Conservation (phyloP, 2,113 vertebrate species). For the Microcebus jonahi region DNA sequence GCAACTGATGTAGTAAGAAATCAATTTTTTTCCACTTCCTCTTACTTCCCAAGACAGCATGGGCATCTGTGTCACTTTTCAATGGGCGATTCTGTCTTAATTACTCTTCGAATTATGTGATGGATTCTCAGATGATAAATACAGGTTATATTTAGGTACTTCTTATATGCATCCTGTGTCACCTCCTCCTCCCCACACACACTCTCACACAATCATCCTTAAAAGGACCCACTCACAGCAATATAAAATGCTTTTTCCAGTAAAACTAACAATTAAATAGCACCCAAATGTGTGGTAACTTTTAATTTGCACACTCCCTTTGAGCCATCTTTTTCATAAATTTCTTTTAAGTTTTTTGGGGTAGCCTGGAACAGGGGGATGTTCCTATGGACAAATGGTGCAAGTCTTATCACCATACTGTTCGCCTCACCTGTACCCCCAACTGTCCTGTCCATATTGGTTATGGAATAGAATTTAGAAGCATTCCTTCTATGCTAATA, state of each 20-base stretch:
- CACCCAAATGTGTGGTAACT: background rate
- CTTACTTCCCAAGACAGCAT: conserved; percentile 24
- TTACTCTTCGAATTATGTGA: conserved; percentile 1
- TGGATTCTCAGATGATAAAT: conserved; percentile 11
- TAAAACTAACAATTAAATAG: background rate
- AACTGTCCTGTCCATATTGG: background rate
- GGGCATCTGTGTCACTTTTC: conserved; percentile 56
- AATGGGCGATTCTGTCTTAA: conserved; percentile 37
- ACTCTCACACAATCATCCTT: background rate
- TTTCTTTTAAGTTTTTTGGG: background rate
- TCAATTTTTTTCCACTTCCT: background rate
- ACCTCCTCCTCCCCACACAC: background rate
- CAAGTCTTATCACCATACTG: background rate
- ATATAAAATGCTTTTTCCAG: background rate
- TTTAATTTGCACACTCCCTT: background rate
- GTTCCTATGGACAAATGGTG: background rate
- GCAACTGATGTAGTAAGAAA: background rate
- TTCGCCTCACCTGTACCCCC: background rate
- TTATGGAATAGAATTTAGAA: background rate
- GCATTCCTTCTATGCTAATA: background rate
- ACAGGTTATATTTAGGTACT: conserved; percentile 37
- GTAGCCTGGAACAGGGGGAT: background rate
- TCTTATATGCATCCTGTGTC: background rate
- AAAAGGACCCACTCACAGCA: background rate
- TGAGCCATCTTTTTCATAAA: background rate